Percentiles rank a stretch among this genome's conserved stretches.
Conservation (phyloP, 2,113 vertebrate species). For the human region DNA sequence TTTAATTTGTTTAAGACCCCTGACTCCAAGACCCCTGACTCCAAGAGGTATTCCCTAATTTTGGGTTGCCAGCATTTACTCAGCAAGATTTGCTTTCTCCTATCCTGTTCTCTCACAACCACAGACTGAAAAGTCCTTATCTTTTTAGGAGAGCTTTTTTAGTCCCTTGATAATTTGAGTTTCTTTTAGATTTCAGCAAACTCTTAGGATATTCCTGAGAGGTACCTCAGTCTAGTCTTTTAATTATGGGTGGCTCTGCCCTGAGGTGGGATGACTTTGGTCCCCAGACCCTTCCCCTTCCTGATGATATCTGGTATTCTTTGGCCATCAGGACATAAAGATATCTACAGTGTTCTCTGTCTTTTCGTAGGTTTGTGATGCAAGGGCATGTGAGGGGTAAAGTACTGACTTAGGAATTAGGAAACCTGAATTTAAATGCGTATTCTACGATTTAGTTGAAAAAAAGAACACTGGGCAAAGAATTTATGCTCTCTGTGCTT, state of each 20-base stretch:
- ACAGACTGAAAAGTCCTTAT: background rate
- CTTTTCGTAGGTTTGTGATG: background rate
- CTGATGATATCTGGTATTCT: background rate
- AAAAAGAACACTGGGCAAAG: background rate
- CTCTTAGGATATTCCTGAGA: background rate
- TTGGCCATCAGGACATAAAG: background rate
- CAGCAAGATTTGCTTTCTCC: background rate
- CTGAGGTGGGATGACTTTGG: background rate
- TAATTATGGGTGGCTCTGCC: background rate
- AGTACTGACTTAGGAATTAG: slow-evolving; percentile 19
- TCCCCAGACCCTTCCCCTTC: background rate
- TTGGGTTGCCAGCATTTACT: background rate
- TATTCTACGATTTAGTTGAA: background rate
- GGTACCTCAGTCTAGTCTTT: background rate
- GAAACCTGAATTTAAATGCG: background rate
- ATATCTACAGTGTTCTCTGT: background rate
- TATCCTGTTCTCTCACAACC: background rate
- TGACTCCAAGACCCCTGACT: background rate
- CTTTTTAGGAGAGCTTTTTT: background rate
- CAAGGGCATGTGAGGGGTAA: background rate
- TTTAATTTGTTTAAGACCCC: background rate
- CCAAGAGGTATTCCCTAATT: background rate
- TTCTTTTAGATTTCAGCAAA: slow-evolving; percentile 14
- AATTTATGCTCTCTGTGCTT: background rate
- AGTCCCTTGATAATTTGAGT: slow-evolving; percentile 43